Percentiles rank a stretch among this genome's conserved stretches.
These are phyloP conservation scores for Quadroppia sp. DNA, from an alignment of 2,888 invertebrate species.

Conservation along the genomic window DNA sequence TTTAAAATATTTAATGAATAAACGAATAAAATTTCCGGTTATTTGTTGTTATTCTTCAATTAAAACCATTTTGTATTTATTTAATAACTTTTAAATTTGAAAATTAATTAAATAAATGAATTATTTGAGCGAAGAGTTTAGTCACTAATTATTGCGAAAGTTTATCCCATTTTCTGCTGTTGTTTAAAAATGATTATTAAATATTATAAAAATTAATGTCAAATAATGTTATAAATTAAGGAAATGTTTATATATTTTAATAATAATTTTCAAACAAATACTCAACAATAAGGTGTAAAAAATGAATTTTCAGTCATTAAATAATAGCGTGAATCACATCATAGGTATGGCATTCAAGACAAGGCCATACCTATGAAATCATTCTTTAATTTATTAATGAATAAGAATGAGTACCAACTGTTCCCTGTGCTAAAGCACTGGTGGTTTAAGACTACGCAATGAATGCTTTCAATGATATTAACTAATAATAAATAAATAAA, in stretches of 20 bases:
- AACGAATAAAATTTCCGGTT: not conserved
- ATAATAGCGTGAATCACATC: conserved; percentile 2
- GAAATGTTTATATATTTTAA: not conserved
- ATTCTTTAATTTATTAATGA: not conserved
- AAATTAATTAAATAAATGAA: not conserved
- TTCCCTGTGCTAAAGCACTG: not conserved
- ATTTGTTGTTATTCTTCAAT: not conserved
- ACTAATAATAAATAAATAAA: too few species aligned
- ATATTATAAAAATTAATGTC: not conserved
- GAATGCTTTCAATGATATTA: not conserved
- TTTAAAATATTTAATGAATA: not conserved
- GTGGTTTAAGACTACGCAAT: not conserved
- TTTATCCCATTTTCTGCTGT: not conserved
- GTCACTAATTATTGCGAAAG: not conserved
- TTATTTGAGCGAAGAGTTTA: not conserved
- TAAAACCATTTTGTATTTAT: not conserved
- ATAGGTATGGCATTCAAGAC: not conserved
- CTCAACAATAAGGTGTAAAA: not conserved
- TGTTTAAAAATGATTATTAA: not conserved
- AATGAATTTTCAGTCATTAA: conserved; percentile 4
- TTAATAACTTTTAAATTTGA: not conserved
- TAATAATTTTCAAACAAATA: not conserved
- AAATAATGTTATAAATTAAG: not conserved
- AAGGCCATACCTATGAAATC: conserved; percentile 18
- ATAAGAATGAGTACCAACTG: not conserved